Evolutionary conservation across 2,888 invertebrate genomes (phyloP).

Genomic region (Scaptomyza reducta): DNA sequence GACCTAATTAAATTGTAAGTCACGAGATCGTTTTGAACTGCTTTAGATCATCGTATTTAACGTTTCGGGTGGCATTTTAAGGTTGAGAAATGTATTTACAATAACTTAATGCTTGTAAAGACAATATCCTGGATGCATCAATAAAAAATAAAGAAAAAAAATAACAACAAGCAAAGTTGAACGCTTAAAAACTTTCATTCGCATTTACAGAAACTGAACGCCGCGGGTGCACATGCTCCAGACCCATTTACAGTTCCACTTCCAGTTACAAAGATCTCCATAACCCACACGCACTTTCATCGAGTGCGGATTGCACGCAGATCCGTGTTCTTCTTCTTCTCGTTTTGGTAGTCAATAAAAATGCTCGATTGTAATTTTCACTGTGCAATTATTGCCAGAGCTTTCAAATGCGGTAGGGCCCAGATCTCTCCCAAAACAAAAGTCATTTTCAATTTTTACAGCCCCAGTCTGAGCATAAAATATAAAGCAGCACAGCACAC

Average conservation of each 20-base stretch:
- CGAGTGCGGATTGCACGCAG: slow-evolving; percentile 43
- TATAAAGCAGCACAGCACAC: slow-evolving; percentile 51
- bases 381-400: slow-evolving; percentile 74
- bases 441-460: slow-evolving; percentile 77
- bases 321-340: slow-evolving; percentile 45
- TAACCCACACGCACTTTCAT: slow-evolving; percentile 73
- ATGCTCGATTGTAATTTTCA: slow-evolving; percentile 75
- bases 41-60: not conserved
- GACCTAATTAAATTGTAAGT: slow-evolving; percentile 9
- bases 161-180: not conserved
- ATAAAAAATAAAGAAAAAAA: slow-evolving; percentile 13
- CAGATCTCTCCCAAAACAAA: slow-evolving; percentile 33
- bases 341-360: slow-evolving; percentile 56
- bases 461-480: slow-evolving; percentile 64
- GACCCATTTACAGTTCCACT: slow-evolving; percentile 5
- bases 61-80: slow-evolving; percentile 53
- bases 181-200: slow-evolving; percentile 62
- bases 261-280: slow-evolving; percentile 29
- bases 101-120: slow-evolving; percentile 39
- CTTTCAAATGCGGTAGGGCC: slow-evolving; percentile 74
- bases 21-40: not conserved
- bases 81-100: slow-evolving; percentile 51
- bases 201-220: slow-evolving; percentile 44
- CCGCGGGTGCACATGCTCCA: slow-evolving; percentile 62
- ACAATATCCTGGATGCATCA: slow-evolving; percentile 37